A percentile compares a stretch with the other conserved stretches of the same genome.
phyloP scores from a whole-genome alignment of 1,140 invertebrate genomes.

The Dinoponera quadriceps region DNA sequence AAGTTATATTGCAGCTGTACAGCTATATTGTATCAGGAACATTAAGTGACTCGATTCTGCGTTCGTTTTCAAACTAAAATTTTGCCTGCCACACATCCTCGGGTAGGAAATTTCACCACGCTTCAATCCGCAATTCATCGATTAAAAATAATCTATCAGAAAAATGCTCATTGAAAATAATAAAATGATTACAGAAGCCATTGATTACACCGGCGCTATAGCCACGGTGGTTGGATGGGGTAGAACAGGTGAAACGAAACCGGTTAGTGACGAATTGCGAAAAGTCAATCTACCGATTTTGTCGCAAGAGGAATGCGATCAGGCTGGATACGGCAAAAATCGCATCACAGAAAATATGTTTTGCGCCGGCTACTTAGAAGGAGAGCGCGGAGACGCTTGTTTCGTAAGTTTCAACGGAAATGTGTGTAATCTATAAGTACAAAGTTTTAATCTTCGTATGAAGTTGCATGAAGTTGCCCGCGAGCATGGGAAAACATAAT shows the following conservation, averaged over 20 bases:
- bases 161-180: background rate
- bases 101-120: background rate
- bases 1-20: slow-evolving; percentile 65
- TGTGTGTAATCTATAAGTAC: slow-evolving; percentile 8
- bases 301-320: slow-evolving; percentile 86
- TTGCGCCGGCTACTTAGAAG: slow-evolving; percentile 91
- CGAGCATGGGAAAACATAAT: too few relatives aligned
- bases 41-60: too few relatives aligned
- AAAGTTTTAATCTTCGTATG: background rate
- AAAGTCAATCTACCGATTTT: slow-evolving; percentile 88
- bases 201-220: slow-evolving; percentile 87
- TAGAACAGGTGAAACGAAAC: slow-evolving; percentile 87
- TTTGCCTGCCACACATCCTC: background rate
- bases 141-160: background rate
- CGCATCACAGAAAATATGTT: slow-evolving; percentile 91
- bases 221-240: slow-evolving; percentile 93
- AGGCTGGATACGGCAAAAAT: slow-evolving; percentile 85
- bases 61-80: background rate
- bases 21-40: too few relatives aligned
- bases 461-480: too few relatives aligned
- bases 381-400: slow-evolving; percentile 90
- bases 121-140: background rate
- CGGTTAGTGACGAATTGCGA: slow-evolving; percentile 87
- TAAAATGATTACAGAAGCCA: slow-evolving; percentile 80
- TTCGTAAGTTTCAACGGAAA: slow-evolving; percentile 85